Evolutionary conservation across 2,888 invertebrate genomes (phyloP), one percentile per base, ranked within the genome.

Genomic region (Leuctra nigra): DNA sequence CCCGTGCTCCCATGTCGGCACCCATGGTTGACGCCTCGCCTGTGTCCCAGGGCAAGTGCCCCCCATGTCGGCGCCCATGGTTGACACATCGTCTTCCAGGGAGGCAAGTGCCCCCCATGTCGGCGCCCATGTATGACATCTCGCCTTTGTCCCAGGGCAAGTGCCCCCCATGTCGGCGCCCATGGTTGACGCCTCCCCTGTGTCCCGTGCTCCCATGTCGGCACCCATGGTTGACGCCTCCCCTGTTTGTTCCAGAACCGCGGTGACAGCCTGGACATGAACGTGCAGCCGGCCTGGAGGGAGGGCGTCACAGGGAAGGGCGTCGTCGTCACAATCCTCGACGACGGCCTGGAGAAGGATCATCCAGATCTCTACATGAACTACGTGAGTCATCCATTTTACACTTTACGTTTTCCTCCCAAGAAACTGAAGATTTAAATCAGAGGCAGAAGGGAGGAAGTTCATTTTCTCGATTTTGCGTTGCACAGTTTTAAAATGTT

Each of bases 281-380:
- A 96, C 73, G 97, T 98, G 61, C 85, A 90, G 67, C 90, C 89
- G 56, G 97, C 95, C 35, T 98, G 98, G 97, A 80, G 84, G 68
- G 87, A 90, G 72, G 96, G 95, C 52, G 84, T 91, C 68, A 96
- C 96, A 1, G 98, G 97, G 33, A 85, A 85, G 66, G 94, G 94
- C 33, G 88, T 97, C 18, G 95, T 96, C 16, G 96, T 98, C 61
- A 95, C 97, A 48, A 97, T 98, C 65, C 80, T 98, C 52, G 97
- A 98, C 70, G 97, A 97, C 70, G 97, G 97, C 23, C 79, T 97
- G 38, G 96, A 97, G 72, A 93, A 91, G 60, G 90, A 93, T 73
- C 96, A 97, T 76, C 96, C 96, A 0, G 97, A 97, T 73, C 81
- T 97, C 63, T 74, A 81, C 55, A 81, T 82, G 65, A 97, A 97